A percentile compares a stretch with the other conserved stretches of the same genome.
These are phyloP conservation scores for Podargus strigoides DNA, from an alignment of 2,797 vertebrate species.

Conservation along the genomic window DNA sequence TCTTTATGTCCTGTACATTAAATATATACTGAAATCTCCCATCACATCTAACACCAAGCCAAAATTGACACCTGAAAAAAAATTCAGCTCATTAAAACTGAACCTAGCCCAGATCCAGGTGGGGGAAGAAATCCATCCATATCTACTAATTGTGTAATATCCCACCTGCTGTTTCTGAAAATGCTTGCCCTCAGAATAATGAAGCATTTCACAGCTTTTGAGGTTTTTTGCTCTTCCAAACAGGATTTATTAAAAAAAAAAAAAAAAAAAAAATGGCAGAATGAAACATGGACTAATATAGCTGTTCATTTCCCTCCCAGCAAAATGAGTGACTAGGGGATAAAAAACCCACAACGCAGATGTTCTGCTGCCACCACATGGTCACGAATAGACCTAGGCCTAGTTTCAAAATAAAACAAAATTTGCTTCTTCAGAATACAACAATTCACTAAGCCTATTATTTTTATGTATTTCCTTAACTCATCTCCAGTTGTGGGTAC, in stretches of 20 bases:
- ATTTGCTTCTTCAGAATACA: neutral
- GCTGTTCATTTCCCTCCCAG: neutral
- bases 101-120: neutral
- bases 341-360: neutral
- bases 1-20: neutral
- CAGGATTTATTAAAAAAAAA: neutral
- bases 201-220: neutral
- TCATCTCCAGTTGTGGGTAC: neutral
- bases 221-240: neutral
- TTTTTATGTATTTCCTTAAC: neutral
- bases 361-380: slow-evolving; percentile 44
- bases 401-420: neutral
- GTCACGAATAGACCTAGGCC: neutral
- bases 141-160: neutral
- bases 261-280: neutral
- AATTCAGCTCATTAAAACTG: neutral
- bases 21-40: neutral
- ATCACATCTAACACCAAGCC: neutral
- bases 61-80: neutral
- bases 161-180: neutral
- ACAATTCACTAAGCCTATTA: neutral
- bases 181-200: neutral
- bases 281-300: neutral
- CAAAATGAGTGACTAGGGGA: neutral
- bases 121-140: neutral